phyloP scores from a whole-genome alignment of 2,113 vertebrate genomes.

The Phodopus roborovskii region DNA sequence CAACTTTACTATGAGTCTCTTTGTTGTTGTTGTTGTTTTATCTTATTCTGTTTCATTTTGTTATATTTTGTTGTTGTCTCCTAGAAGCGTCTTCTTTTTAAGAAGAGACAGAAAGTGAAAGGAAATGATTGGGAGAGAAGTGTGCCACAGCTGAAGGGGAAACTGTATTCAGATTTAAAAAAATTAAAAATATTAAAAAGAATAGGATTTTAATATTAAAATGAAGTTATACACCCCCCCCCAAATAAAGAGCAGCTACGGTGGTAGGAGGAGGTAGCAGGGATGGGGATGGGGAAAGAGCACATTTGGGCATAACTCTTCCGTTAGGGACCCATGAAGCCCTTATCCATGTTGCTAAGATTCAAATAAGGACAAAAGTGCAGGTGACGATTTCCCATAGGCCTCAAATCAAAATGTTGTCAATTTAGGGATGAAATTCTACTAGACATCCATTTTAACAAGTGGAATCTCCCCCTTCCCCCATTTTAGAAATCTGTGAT shows the following conservation, averaged over 20 bases:
- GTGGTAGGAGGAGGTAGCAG: background rate
- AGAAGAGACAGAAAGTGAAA: background rate
- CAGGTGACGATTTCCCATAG: too few species aligned
- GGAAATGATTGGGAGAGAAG: background rate
- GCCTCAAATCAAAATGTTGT: too few species aligned
- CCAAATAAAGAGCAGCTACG: too few species aligned
- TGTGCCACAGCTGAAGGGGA: background rate
- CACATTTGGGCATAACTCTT: background rate
- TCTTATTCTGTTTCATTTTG: background rate
- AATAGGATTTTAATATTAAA: background rate
- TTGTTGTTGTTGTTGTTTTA: background rate
- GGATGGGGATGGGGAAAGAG: accelerated
- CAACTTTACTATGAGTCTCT: background rate
- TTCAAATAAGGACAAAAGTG: background rate
- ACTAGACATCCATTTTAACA: background rate
- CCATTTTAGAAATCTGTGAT: background rate
- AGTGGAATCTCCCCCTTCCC: background rate
- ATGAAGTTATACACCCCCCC: background rate
- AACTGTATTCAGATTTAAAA: background rate
- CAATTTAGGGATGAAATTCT: background rate
- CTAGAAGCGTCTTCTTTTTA: background rate
- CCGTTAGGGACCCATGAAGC: background rate
- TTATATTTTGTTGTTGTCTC: background rate
- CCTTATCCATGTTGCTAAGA: background rate
- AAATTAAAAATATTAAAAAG: background rate